Evolutionary conservation across 2,113 vertebrate genomes (phyloP).

Genomic region (Embiotoca jacksoni): DNA sequence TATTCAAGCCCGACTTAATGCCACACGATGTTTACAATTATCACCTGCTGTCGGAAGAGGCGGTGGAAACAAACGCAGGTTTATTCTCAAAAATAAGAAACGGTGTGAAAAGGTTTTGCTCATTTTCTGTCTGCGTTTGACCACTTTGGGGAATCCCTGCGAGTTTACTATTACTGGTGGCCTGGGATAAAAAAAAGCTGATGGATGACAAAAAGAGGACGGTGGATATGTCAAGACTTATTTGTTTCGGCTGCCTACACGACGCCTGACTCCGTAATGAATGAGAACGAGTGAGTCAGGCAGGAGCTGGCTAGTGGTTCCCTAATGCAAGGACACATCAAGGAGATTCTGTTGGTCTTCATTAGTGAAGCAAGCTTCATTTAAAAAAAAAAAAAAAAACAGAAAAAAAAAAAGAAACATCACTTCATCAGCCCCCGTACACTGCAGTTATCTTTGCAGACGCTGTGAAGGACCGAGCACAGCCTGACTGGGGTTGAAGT

Average conservation of each 20-base stretch:
- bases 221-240: conserved; percentile 37
- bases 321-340: conserved; percentile 78
- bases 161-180: conserved; percentile 51
- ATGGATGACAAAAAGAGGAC: conserved; percentile 58
- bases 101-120: conserved; percentile 23
- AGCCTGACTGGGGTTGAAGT: conserved; percentile 67
- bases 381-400: conserved; percentile 9
- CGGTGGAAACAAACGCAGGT: background rate
- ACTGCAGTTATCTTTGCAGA: conserved; percentile 34
- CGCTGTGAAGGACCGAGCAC: conserved; percentile 53
- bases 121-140: conserved; percentile 30
- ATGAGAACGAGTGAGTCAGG: conserved; percentile 50
- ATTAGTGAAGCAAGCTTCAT: conserved; percentile 73
- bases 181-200: conserved; percentile 42
- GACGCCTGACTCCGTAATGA: conserved; percentile 61
- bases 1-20: background rate
- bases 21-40: background rate
- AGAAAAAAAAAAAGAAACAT: conserved; percentile 34
- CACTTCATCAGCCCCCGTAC: conserved; percentile 59
- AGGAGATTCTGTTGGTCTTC: conserved; percentile 76
- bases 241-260: conserved; percentile 52
- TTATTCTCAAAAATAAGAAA: background rate
- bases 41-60: background rate
- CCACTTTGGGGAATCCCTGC: conserved; percentile 54
- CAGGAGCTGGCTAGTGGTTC: conserved; percentile 45